Evolutionary conservation across 2,113 vertebrate species (phyloP), one percentile per base, ranked within the genome.

Genomic region (Craseonycteris thonglongyai): DNA sequence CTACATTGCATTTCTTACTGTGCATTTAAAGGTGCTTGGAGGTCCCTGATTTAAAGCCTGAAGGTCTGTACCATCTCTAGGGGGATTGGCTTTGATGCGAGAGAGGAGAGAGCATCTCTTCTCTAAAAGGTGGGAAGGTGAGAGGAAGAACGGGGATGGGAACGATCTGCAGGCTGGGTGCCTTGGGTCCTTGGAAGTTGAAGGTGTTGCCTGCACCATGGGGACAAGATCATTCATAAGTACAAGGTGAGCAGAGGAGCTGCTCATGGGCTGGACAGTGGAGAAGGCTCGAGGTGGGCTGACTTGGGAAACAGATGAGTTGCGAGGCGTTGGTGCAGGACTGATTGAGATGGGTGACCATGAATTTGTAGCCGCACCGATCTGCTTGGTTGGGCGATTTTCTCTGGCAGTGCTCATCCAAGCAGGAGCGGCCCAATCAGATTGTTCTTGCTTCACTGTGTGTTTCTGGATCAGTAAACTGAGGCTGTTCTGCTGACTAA

Each of bases 391-490:
- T 72, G 65, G 90, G 66, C 0, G 65, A 30, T 90, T 93, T 93
- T 90, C 83, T 93, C 75, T 33, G 84, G 93, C 54, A 72, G 54
- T 58, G 75, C 65, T 96, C 95, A 92, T 80, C 66, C 76, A 76
- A 95, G 87, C 90, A 80, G 59, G 35, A 95, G 71, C 4, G 8
- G 35, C 69, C 86, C 87, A 75, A 3, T 96, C 84, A 91, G 74
- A 47, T 47, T 11, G 5, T 49, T 75, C 90, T 69, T 75, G 79
- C 86, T 86, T 96, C 93, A 74, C 2, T 54, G 72, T 93, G 12
- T 5, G 0, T 91, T 79, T 71, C 51, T 35, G 58, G 80, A 51
- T 47, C 84, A 88, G 87, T 83, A 86, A 93, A 94, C 51, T 54
- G 83, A 97, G 94, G 88, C 80, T 72, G 59, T 38, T 49, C 18